These are phyloP conservation scores for Casuarius casuarius DNA, from an alignment of 2,113 vertebrate species.

Conservation along the genomic window DNA sequence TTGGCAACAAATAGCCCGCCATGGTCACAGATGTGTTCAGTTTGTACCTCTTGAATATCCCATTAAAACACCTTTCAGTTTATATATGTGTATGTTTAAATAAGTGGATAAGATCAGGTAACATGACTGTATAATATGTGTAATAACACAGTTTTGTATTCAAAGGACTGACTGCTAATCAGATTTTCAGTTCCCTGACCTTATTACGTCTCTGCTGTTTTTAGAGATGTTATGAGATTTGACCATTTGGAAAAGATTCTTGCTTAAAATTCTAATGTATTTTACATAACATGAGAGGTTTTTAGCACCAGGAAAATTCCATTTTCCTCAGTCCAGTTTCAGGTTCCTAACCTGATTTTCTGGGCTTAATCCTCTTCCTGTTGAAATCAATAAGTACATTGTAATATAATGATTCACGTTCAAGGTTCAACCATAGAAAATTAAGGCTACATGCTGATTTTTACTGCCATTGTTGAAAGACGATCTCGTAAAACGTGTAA, in stretches of 20 bases:
- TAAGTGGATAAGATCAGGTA: background rate
- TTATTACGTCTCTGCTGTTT: conserved; percentile 14
- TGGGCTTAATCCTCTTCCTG: conserved; percentile 93
- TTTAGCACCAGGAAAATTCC: conserved; percentile 87
- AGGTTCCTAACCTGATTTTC: conserved; percentile 87
- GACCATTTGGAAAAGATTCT: background rate
- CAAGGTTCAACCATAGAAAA: conserved; percentile 85
- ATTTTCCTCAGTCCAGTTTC: conserved; percentile 84
- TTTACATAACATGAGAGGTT: conserved; percentile 84
- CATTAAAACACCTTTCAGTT: background rate
- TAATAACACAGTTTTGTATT: background rate
- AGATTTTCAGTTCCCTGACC: conserved; percentile 34
- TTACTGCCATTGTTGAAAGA: conserved; percentile 80
- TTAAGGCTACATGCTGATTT: conserved; percentile 82
- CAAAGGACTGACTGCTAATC: background rate
- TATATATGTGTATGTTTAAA: background rate
- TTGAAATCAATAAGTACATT: conserved; percentile 93
- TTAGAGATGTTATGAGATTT: background rate
- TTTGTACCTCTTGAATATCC: background rate
- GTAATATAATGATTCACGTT: conserved; percentile 90
- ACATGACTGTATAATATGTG: background rate
- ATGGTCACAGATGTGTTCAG: background rate
- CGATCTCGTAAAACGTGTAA: conserved; percentile 76
- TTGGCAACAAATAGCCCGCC: background rate
- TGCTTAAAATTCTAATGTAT: conserved; percentile 75